Percentiles rank a stretch among this genome's conserved stretches.
Conservation (phyloP, 2,113 vertebrate species). For the Acrocephalus kingi region DNA sequence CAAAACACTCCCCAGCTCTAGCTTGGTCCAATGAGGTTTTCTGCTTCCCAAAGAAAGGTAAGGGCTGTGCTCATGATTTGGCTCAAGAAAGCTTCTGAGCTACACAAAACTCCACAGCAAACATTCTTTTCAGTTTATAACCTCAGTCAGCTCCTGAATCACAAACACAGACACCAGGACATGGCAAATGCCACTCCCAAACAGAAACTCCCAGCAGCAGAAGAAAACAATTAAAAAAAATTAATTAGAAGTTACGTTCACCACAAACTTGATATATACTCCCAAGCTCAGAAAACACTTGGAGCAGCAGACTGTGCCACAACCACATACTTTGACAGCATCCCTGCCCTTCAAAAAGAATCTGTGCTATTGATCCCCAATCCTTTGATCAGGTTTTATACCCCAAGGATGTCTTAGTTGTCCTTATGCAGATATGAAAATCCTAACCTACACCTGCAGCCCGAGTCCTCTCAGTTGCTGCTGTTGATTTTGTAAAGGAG, state of each 20-base stretch:
- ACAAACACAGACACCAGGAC: not conserved
- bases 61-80: not conserved
- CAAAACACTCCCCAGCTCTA: not conserved
- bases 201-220: not conserved
- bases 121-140: not conserved
- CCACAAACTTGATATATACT: not conserved
- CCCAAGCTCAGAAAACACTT: not conserved
- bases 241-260: not conserved
- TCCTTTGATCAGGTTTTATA: not conserved
- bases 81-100: not conserved
- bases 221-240: not conserved
- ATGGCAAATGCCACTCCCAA: not conserved
- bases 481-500: not conserved
- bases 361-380: not conserved
- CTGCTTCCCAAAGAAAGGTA: not conserved
- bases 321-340: not conserved
- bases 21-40: not conserved
- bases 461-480: accelerated
- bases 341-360: not conserved
- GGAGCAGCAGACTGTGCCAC: not conserved
- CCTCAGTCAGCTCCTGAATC: not conserved
- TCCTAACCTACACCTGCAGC: not conserved
- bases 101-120: not conserved
- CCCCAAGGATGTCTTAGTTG: not conserved
- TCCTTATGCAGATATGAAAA: not conserved